Evolutionary conservation across 2,888 invertebrate species (phyloP), one percentile per base, ranked within the genome.

Genomic region (Acleris cristana): DNA sequence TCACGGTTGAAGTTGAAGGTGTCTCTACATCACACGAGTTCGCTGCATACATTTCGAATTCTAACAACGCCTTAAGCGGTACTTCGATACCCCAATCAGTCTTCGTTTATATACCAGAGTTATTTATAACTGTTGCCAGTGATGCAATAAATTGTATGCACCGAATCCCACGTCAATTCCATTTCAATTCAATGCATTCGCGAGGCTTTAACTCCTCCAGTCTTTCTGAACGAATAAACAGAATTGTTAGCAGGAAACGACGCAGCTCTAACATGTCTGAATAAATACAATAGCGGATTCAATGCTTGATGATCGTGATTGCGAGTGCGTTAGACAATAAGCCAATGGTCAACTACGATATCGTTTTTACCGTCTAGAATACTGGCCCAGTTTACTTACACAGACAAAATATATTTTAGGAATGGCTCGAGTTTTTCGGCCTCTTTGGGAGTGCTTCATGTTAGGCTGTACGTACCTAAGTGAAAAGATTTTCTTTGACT

Each of bases 91-190:
- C 45, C 45, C 16, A 45, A 45, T 40, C 34, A 40, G 34, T 12
- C 12, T 12, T 14, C 34, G 48, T 48, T 48, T 18, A n/a, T 45
- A n/a, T 6, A 18, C 12, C 51, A 19, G 3, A 10, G 18, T 18
- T 51, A 3, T 12, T 14, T 51, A 19, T 18, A 48, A 48, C 73
- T 73, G 74, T 78, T 77, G 74, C 76, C 74, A 74, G 74, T 74
- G 75, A 77, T 73, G 81, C 83, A 84, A 86, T 88, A 87, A 83
- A 88, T 85, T 86, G 76, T 76, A 81, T 85, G 81, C 83, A 80
- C 79, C 76, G 78, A 84, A 85, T 85, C 77, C 79, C 76, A 71
- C 79, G 85, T 86, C 83, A 82, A 83, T 81, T 83, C 76, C 76
- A 80, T 81, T 84, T 81, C 84, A 79, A 85, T 84, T 86, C 83